These are phyloP conservation scores for Drosophila falleni DNA, from an alignment of 2,888 invertebrate genomes.

Conservation along the genomic window DNA sequence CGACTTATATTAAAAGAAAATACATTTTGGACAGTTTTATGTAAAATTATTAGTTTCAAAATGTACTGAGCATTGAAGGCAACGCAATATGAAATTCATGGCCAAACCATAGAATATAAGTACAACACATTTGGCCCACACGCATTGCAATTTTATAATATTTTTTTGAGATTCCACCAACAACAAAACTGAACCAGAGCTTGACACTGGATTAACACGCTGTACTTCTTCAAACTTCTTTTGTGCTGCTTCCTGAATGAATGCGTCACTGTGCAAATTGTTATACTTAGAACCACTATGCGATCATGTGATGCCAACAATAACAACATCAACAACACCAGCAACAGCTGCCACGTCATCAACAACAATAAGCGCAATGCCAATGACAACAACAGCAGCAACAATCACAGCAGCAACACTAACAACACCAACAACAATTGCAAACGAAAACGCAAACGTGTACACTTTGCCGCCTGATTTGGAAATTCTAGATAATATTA, in stretches of 20 bases:
- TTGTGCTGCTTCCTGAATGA: slow-evolving; percentile 82
- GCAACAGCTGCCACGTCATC: slow-evolving; percentile 15
- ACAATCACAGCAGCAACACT: slow-evolving; percentile 26
- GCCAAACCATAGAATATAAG: slow-evolving; percentile 39
- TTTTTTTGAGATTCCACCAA: slow-evolving; percentile 41
- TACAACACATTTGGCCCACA: slow-evolving; percentile 32
- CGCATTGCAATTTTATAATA: slow-evolving; percentile 55
- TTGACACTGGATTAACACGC: slow-evolving; percentile 81
- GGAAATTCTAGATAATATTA: slow-evolving; percentile 32
- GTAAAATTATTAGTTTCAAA: background rate
- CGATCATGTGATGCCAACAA: slow-evolving; percentile 54
- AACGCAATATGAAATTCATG: slow-evolving; percentile 71
- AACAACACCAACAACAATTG: slow-evolving; percentile 32
- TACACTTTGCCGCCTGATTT: slow-evolving; percentile 76
- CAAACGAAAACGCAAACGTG: slow-evolving; percentile 76
- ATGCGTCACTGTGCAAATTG: slow-evolving; percentile 44
- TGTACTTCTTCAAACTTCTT: slow-evolving; percentile 82
- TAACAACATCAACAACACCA: slow-evolving; percentile 33
- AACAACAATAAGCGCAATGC: slow-evolving; percentile 43
- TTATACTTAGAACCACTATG: slow-evolving; percentile 48
- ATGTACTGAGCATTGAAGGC: slow-evolving; percentile 22
- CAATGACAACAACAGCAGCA: slow-evolving; percentile 29
- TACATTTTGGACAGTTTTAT: background rate
- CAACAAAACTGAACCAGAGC: slow-evolving; percentile 40
- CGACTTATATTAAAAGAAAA: background rate